Evolutionary conservation across 2,888 invertebrate genomes (phyloP).

Genomic region (Drosophila antonietae): DNA sequence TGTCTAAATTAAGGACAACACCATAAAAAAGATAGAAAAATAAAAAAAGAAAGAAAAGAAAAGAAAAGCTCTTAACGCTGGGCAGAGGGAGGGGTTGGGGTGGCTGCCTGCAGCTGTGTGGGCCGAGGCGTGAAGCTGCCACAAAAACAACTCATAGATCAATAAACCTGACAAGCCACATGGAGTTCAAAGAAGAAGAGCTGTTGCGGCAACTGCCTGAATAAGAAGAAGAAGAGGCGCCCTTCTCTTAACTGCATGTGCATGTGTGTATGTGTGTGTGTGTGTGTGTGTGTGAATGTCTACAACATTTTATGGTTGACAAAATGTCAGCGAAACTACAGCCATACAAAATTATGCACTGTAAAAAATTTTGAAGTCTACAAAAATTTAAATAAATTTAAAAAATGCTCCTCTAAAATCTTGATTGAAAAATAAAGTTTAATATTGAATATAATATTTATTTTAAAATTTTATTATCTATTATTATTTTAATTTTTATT

Average conservation of each 20-base stretch:
- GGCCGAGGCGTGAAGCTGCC: constrained; percentile 62
- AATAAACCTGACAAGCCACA: constrained; percentile 68
- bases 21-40: constrained; percentile 42
- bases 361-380: not conserved
- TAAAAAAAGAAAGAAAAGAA: constrained; percentile 56
- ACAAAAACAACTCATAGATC: constrained; percentile 64
- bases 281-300: constrained; percentile 21
- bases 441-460: not conserved
- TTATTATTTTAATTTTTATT: too few species aligned
- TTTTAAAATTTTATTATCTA: not conserved
- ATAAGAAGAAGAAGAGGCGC: constrained; percentile 52
- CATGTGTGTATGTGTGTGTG: not conserved
- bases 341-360: constrained; percentile 4
- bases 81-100: not conserved
- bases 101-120: constrained; percentile 43
- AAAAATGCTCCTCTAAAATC: not conserved
- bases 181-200: constrained; percentile 11
- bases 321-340: constrained; percentile 65
- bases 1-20: constrained; percentile 76
- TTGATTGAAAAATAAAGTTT: not conserved
- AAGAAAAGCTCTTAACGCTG: constrained; percentile 52
- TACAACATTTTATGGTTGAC: constrained; percentile 64
- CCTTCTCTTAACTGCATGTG: constrained; percentile 46
- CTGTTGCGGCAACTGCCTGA: constrained; percentile 18
- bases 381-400: too few species aligned